A percentile compares a stretch with the other conserved stretches of the same genome.
Evolutionary conservation across 64 coral and sea anemone genomes (phyloP).

Genomic region (Montipora efflorescens): DNA sequence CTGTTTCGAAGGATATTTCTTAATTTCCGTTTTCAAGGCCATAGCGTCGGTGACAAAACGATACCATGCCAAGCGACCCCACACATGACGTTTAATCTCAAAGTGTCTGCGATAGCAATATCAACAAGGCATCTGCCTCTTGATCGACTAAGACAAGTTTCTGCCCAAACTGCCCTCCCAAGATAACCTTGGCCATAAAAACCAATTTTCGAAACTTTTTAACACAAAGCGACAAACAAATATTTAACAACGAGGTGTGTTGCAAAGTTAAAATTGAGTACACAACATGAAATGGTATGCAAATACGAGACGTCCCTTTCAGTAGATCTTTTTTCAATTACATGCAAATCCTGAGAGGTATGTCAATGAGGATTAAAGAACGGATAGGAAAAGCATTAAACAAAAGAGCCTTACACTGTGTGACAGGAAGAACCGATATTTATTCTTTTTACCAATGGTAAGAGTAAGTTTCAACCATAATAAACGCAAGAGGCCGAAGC

Average conservation of each 20-base stretch:
- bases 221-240: slow-evolving; percentile 19
- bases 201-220: background rate
- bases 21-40: background rate
- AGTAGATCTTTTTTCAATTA: slow-evolving; percentile 1
- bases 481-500: background rate
- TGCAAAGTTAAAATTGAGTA: slow-evolving; percentile 15
- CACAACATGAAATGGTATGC: slow-evolving; percentile 25
- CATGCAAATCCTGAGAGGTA: slow-evolving; percentile 26
- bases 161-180: background rate
- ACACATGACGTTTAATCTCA: background rate
- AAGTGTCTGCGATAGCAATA: background rate
- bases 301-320: background rate
- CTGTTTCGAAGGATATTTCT: slow-evolving; percentile 20
- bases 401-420: background rate
- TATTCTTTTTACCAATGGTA: background rate
- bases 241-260: slow-evolving; percentile 9
- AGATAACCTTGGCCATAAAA: background rate
- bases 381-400: slow-evolving; percentile 6
- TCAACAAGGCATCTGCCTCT: background rate
- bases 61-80: background rate
- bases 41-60: background rate
- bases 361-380: slow-evolving; percentile 21
- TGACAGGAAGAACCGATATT: slow-evolving; percentile 1
- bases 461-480: background rate
- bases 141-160: background rate